Percentiles rank a stretch among this genome's conserved stretches.
Conservation (phyloP, 1,140 invertebrate species). For the Cherax destructor region DNA sequence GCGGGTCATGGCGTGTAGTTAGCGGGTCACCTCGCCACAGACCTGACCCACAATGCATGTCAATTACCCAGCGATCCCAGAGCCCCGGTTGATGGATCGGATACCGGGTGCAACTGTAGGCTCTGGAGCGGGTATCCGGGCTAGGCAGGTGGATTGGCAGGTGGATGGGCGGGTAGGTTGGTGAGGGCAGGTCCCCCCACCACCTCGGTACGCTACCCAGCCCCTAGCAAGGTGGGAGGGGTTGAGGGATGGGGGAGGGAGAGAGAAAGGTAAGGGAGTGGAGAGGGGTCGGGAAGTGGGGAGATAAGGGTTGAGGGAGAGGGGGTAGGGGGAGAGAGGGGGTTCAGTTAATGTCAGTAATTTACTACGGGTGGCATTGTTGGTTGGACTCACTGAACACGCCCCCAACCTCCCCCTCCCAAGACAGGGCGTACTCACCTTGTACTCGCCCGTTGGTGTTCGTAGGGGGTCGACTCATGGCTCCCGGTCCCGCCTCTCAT, state of each 20-base stretch:
- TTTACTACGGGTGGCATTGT: slow-evolving; percentile 37
- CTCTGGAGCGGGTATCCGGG: background rate
- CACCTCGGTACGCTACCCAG: no score
- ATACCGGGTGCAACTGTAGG: background rate
- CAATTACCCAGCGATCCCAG: background rate
- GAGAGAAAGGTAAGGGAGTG: no score
- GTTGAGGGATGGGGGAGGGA: no score
- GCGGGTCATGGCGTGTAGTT: background rate
- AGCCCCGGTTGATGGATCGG: background rate
- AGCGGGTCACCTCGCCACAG: background rate
- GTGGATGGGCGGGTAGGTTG: background rate
- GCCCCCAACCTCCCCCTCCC: background rate
- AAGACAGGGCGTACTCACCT: no score
- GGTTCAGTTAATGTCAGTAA: slow-evolving; percentile 29
- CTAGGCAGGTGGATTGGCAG: background rate
- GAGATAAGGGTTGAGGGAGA: no score
- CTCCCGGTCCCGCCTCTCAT: no score
- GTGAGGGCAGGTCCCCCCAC: no score
- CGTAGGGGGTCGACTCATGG: no score
- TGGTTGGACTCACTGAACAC: background rate
- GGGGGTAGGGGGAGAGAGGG: no score
- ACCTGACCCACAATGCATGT: slow-evolving; percentile 1
- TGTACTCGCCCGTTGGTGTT: no score
- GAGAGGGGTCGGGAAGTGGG: no score
- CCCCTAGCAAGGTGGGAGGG: no score